A percentile compares a stretch with the other conserved stretches of the same genome.
Conservation (phyloP, 2,797 vertebrate genomes). For the Eupleurogrammus muticus region DNA sequence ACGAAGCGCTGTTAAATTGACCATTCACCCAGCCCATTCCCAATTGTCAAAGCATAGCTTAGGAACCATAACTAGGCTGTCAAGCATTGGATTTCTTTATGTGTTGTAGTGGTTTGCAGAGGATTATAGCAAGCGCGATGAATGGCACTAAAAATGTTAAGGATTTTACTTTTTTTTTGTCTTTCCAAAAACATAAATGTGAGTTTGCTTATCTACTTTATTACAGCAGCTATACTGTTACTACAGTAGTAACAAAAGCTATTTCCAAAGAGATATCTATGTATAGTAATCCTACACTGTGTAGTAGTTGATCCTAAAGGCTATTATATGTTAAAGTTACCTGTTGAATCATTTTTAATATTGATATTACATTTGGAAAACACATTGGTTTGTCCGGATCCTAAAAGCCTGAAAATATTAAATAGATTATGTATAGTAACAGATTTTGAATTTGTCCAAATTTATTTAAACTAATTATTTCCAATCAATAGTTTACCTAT, state of each 20-base stretch:
- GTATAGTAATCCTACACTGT: too few species aligned
- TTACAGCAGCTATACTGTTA: neutral
- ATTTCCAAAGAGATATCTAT: neutral
- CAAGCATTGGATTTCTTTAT: constrained; percentile 52
- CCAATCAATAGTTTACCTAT: too few species aligned
- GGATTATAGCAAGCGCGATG: neutral
- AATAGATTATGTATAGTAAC: too few species aligned
- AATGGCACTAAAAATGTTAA: neutral
- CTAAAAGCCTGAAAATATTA: too few species aligned
- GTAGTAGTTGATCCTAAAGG: too few species aligned
- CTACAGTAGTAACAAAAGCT: too few species aligned
- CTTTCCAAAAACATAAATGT: neutral
- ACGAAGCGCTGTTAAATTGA: constrained; percentile 19
- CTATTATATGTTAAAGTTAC: neutral
- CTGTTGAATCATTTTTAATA: too few species aligned
- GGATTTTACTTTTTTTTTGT: neutral
- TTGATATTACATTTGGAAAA: neutral
- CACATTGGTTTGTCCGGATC: too few species aligned
- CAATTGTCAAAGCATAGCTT: neutral
- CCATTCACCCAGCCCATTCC: constrained; percentile 10
- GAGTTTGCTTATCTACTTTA: neutral
- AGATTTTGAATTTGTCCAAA: neutral
- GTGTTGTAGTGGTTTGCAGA: neutral
- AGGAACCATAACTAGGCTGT: constrained; percentile 16
- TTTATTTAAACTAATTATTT: neutral